Evolutionary conservation across 2,797 vertebrate genomes (phyloP).

Genomic region (Gadopsis marmoratus): DNA sequence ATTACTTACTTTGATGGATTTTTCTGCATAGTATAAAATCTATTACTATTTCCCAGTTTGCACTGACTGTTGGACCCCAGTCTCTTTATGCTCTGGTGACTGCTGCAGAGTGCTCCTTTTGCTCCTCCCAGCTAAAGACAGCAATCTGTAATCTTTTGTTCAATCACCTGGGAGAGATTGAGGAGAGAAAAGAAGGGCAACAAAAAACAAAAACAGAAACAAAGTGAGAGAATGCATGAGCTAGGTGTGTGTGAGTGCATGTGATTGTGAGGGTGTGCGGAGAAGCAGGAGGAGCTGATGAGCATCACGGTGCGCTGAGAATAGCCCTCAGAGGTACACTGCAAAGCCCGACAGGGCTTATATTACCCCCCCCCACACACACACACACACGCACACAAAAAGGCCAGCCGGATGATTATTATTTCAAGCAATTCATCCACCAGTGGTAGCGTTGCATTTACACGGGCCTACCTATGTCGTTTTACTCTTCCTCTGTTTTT

Average conservation of each 20-base stretch:
- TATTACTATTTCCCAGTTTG: conserved; percentile 19
- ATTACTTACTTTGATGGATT: conserved; percentile 25
- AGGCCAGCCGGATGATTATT: conserved; percentile 69
- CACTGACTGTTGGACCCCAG: conserved; percentile 26
- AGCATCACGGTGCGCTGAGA: conserved; percentile 55
- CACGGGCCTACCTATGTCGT: conserved; percentile 30
- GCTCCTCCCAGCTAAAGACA: conserved; percentile 60
- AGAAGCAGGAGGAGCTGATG: conserved; percentile 48
- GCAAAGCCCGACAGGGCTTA: conserved; percentile 56
- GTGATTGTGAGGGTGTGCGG: conserved; percentile 28
- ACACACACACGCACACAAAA: conserved; percentile 36
- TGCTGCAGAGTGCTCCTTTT: conserved; percentile 46
- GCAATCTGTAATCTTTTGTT: conserved; percentile 75
- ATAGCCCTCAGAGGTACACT: conserved; percentile 59
- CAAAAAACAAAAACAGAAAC: conserved; percentile 37
- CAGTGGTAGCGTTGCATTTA: conserved; percentile 21
- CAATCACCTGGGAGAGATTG: conserved; percentile 68
- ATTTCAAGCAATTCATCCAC: conserved; percentile 63
- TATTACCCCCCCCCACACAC: conserved; percentile 33
- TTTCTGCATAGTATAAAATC: conserved; percentile 5
- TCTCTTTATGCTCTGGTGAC: conserved; percentile 43
- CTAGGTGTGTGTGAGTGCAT: conserved; percentile 29
- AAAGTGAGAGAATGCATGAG: conserved; percentile 45
- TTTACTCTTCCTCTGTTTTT: conserved; percentile 30
- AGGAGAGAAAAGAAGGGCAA: conserved; percentile 27